Evolutionary conservation across 2,113 vertebrate species (phyloP).

Genomic region (Zosterops pallidus): DNA sequence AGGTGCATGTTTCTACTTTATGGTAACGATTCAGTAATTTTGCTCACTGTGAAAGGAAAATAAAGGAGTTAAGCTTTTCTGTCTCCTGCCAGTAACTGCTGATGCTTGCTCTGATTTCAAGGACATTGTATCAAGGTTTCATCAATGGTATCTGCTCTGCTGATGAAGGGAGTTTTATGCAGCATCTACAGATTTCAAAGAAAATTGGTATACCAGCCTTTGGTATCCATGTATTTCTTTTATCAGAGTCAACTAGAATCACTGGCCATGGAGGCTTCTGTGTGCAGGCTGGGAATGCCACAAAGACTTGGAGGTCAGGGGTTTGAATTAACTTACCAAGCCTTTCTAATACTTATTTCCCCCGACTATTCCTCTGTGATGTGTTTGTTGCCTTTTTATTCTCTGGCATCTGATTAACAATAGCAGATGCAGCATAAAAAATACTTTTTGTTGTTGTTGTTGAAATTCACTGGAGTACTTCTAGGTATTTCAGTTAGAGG

Average conservation of each 20-base stretch:
- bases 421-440: neutral
- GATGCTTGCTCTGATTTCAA: neutral
- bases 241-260: neutral
- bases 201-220: neutral
- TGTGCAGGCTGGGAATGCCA: neutral
- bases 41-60: neutral
- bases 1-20: neutral
- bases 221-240: neutral
- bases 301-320: neutral
- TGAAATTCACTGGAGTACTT: neutral
- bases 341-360: neutral
- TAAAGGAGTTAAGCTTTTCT: neutral
- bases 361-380: fast-evolving
- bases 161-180: neutral
- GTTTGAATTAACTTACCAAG: neutral
- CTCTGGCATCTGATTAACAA: neutral
- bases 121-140: neutral
- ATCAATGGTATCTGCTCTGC: neutral
- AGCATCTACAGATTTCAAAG: neutral
- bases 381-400: neutral
- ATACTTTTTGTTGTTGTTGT: neutral
- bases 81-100: neutral
- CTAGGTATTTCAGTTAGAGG: neutral
- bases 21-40: neutral
- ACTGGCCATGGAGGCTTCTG: neutral